phyloP scores from a whole-genome alignment of 2,888 invertebrate species.

The Tipula helvola region DNA sequence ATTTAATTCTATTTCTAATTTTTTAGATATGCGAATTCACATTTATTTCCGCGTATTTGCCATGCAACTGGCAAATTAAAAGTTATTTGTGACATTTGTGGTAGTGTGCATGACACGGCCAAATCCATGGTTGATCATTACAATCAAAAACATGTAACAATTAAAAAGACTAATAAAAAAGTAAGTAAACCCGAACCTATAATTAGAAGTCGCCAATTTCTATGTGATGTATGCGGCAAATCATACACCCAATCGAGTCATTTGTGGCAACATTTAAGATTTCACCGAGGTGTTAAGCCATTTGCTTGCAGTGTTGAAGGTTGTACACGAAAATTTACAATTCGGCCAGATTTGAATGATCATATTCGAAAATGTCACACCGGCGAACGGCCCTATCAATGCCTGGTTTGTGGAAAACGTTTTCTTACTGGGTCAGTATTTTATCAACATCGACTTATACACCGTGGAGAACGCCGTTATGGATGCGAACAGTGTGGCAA shows the following conservation, averaged over 20 bases:
- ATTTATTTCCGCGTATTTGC: slow-evolving; percentile 31
- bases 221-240: slow-evolving; percentile 49
- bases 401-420: slow-evolving; percentile 45
- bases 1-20: neutral
- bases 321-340: slow-evolving; percentile 47
- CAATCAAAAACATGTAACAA: slow-evolving; percentile 40
- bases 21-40: slow-evolving; percentile 27
- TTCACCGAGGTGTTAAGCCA: slow-evolving; percentile 45
- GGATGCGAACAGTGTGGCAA: slow-evolving; percentile 51
- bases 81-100: slow-evolving; percentile 31
- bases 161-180: slow-evolving; percentile 29
- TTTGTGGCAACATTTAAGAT: slow-evolving; percentile 51
- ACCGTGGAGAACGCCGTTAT: slow-evolving; percentile 48
- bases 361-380: slow-evolving; percentile 51
- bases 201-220: slow-evolving; percentile 35
- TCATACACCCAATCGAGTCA: slow-evolving; percentile 50
- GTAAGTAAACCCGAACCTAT: slow-evolving; percentile 28
- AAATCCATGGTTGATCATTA: slow-evolving; percentile 37
- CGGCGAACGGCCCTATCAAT: slow-evolving; percentile 49
- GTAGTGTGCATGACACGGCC: slow-evolving; percentile 25
- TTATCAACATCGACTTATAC: slow-evolving; percentile 49
- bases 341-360: slow-evolving; percentile 48
- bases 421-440: slow-evolving; percentile 50
- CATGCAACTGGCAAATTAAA: slow-evolving; percentile 20
- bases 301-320: slow-evolving; percentile 47